These are phyloP conservation scores for Onthophagus taurus DNA, from an alignment of 1,140 invertebrate species.

Conservation along the genomic window DNA sequence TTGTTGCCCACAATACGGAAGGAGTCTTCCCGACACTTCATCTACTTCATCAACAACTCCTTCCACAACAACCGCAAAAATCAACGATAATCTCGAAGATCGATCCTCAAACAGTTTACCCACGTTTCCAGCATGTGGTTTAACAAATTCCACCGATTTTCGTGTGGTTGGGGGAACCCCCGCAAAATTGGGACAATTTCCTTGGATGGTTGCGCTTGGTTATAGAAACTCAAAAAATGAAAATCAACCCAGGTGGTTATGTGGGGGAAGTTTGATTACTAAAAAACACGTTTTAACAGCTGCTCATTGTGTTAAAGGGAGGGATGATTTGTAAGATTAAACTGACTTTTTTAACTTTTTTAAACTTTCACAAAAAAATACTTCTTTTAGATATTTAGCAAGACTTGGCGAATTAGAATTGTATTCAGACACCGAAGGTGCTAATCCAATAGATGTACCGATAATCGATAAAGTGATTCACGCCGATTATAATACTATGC, in stretches of 20 bases:
- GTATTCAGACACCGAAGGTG: conserved; percentile 48
- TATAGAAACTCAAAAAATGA: conserved; percentile 44
- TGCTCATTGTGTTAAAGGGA: conserved; percentile 65
- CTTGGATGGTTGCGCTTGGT: conserved; percentile 62
- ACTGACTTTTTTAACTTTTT: conserved; percentile 2
- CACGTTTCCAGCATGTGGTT: conserved; percentile 36
- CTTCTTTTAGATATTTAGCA: conserved; percentile 47
- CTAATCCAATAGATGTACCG: conserved; percentile 50
- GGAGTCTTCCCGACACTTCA: not conserved
- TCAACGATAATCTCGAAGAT: conserved; percentile 12
- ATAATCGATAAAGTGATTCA: conserved; percentile 52
- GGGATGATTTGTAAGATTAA: conserved; percentile 46
- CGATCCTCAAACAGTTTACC: conserved; percentile 30
- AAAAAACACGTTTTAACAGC: conserved; percentile 68
- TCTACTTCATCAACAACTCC: too few relatives aligned
- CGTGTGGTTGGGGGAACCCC: conserved; percentile 39
- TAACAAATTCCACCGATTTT: conserved; percentile 24
- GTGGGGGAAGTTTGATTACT: conserved; percentile 72
- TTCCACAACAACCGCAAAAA: too few relatives aligned
- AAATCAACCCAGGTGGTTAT: conserved; percentile 49
- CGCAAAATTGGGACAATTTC: conserved; percentile 51
- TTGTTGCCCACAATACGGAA: conserved; percentile 34
- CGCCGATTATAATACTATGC: conserved; percentile 51
- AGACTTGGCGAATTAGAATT: conserved; percentile 67
- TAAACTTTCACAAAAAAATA: conserved; percentile 10